Evolutionary conservation across 2,797 vertebrate species (phyloP).

Genomic region (Peromyscus aztecus): DNA sequence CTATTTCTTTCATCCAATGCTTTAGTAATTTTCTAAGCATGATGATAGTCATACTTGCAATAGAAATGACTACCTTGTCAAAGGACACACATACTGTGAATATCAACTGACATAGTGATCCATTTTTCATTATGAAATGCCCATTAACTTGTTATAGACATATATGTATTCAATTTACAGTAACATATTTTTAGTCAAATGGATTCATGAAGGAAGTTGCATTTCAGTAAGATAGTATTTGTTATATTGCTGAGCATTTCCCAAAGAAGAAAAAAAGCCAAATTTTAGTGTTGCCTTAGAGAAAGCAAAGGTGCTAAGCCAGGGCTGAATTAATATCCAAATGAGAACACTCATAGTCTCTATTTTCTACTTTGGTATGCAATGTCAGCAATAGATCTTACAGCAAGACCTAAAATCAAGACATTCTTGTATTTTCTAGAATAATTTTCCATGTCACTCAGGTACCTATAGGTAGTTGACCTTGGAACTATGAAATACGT

Average conservation of each 20-base stretch:
- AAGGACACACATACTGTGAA: background rate
- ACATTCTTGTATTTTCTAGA: background rate
- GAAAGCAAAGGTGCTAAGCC: background rate
- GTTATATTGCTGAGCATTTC: background rate
- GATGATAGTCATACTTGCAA: background rate
- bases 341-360: background rate
- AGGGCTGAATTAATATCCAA: background rate
- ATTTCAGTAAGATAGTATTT: background rate
- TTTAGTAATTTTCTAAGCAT: background rate
- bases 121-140: background rate
- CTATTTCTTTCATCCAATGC: background rate
- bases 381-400: background rate
- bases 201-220: background rate
- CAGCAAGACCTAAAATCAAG: background rate
- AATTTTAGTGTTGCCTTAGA: background rate
- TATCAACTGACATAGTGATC: background rate
- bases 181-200: constrained; percentile 11
- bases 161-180: background rate
- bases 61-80: constrained; percentile 8
- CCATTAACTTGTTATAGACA: background rate
- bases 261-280: background rate
- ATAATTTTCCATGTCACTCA: background rate
- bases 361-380: background rate
- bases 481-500: background rate
- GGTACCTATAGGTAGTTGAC: background rate